Percentiles rank a stretch among this genome's conserved stretches.
phyloP scores from a whole-genome alignment of 2,888 invertebrate species.

The Metallyticus violacea region DNA sequence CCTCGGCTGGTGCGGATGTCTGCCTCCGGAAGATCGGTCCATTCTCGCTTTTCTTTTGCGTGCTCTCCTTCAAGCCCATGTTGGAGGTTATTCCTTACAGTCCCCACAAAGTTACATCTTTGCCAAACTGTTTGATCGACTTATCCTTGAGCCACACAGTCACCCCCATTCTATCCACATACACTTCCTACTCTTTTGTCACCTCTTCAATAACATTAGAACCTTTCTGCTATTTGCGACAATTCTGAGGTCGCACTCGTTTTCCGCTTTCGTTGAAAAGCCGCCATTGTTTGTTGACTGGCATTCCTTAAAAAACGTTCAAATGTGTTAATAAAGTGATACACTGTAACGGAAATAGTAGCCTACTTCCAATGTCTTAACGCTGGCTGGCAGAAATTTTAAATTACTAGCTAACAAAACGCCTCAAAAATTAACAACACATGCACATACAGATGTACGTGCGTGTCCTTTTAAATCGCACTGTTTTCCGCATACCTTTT shows the following conservation, averaged over 20 bases:
- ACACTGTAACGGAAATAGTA: no score
- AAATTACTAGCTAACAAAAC: no score
- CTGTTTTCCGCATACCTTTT: no score
- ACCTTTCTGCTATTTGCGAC: background rate
- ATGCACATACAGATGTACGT: no score
- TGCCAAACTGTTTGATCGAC: no score
- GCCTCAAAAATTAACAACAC: no score
- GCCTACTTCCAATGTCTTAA: no score
- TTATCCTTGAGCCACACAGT: background rate
- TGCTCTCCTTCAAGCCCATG: background rate
- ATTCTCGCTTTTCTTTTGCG: background rate
- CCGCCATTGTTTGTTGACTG: background rate
- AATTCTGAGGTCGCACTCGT: background rate
- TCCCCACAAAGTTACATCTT: no score
- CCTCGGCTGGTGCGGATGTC: background rate
- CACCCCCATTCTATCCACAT: background rate
- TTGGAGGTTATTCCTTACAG: background rate
- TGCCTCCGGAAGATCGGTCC: background rate
- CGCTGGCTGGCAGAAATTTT: no score
- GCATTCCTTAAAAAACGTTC: background rate
- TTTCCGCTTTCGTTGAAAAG: background rate
- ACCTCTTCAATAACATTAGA: background rate
- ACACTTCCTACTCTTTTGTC: background rate
- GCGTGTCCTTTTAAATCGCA: no score
- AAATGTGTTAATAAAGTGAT: no score